phyloP scores from a whole-genome alignment of 2,113 vertebrate species.

The Phrynosoma platyrhinos region DNA sequence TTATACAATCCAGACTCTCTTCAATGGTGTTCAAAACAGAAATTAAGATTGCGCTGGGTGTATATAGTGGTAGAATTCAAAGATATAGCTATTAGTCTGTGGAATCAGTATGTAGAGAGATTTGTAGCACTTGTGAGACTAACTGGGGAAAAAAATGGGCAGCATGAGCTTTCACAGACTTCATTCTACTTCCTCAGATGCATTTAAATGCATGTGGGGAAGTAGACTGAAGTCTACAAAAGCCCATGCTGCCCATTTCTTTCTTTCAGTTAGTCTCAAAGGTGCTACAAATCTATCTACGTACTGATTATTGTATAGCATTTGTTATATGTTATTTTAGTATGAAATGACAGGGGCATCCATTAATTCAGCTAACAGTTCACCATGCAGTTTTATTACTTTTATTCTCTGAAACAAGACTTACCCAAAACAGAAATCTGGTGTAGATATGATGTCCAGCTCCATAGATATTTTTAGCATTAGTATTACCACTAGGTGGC shows the following conservation, averaged over 20 bases:
- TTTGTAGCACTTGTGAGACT: too few relatives aligned
- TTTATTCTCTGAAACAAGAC: background rate
- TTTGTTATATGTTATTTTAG: background rate
- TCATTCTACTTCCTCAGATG: too few relatives aligned
- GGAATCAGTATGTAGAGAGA: too few relatives aligned
- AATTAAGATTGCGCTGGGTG: background rate
- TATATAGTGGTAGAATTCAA: too few relatives aligned
- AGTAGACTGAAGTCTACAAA: too few relatives aligned
- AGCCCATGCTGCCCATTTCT: too few relatives aligned
- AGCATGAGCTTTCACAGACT: too few relatives aligned
- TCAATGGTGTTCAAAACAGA: background rate
- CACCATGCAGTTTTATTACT: background rate
- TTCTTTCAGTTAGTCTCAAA: too few relatives aligned
- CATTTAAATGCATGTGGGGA: too few relatives aligned
- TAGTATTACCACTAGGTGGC: constrained; percentile 28
- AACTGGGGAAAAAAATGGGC: too few relatives aligned
- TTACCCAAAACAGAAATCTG: background rate
- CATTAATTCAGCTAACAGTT: background rate
- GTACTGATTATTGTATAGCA: background rate
- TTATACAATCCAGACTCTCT: background rate
- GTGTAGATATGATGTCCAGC: background rate
- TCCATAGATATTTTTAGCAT: constrained; percentile 13
- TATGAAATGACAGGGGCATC: background rate
- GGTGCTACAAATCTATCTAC: too few relatives aligned
- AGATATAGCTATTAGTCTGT: too few relatives aligned